Conservation (phyloP, 2,113 vertebrate genomes). For the Psammodynastes pulverulentus region DNA sequence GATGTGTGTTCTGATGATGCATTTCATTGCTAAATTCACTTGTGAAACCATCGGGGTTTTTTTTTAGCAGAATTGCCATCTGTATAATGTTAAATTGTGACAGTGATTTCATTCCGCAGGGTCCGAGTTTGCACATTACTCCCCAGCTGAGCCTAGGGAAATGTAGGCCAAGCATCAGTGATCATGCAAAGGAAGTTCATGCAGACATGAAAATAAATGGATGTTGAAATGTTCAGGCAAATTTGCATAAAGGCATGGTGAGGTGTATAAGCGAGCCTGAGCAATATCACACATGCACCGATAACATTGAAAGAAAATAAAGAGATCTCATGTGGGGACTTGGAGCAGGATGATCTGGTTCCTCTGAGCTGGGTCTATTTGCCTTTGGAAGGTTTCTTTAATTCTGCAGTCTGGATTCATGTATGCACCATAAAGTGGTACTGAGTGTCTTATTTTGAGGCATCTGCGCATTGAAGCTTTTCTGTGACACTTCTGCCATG, state of each 20-base stretch:
- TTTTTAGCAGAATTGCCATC: neutral
- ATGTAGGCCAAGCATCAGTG: neutral
- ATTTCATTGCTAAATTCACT: neutral
- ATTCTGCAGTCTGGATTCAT: neutral
- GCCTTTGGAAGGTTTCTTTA: neutral
- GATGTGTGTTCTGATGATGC: neutral
- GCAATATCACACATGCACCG: neutral
- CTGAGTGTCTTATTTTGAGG: neutral
- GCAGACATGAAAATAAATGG: neutral
- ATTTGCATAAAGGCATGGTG: neutral
- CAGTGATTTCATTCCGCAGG: slow-evolving; percentile 8
- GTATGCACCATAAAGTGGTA: neutral
- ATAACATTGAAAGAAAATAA: neutral
- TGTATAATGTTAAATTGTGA: neutral
- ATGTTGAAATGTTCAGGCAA: neutral
- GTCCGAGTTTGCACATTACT: neutral
- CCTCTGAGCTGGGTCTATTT: neutral
- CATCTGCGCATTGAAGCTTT: neutral
- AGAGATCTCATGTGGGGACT: neutral
- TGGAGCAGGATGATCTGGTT: neutral
- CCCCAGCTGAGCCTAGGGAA: neutral
- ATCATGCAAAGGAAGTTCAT: neutral
- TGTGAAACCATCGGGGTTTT: neutral
- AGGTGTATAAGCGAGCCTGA: neutral
- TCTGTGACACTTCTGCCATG: neutral